Conservation (phyloP, 2,888 invertebrate genomes). For the Zygothrica quintamaculata region DNA sequence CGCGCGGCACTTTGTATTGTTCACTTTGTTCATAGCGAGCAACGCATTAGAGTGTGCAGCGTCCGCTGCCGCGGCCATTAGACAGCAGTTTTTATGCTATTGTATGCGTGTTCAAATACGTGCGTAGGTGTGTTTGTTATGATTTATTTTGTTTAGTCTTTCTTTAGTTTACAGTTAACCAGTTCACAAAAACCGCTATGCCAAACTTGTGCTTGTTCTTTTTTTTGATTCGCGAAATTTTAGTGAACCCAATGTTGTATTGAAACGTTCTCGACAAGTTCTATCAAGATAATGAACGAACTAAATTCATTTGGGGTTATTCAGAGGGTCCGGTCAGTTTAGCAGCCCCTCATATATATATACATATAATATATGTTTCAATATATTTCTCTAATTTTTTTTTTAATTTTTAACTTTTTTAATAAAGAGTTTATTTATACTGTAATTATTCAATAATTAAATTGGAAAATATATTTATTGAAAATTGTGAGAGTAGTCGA, state of each 20-base stretch:
- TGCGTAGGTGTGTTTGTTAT: neutral
- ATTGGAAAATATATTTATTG: too few relatives aligned
- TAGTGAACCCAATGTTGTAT: constrained; percentile 11
- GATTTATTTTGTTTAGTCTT: constrained; percentile 4
- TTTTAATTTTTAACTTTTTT: too few relatives aligned
- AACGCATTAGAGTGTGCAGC: constrained; percentile 53
- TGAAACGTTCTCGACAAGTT: constrained; percentile 9
- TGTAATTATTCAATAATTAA: too few relatives aligned
- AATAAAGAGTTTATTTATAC: too few relatives aligned
- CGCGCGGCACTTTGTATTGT: constrained; percentile 72
- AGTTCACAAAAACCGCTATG: constrained; percentile 26
- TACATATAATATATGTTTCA: too few relatives aligned
- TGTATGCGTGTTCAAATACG: neutral
- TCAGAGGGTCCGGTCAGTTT: too few relatives aligned
- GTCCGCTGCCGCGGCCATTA: constrained; percentile 57
- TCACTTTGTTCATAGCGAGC: constrained; percentile 58
- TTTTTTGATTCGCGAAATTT: constrained; percentile 26
- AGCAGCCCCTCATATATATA: too few relatives aligned
- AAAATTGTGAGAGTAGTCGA: too few relatives aligned
- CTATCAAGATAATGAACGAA: neutral
- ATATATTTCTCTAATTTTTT: too few relatives aligned
- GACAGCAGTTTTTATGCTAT: neutral
- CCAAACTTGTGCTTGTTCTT: constrained; percentile 16
- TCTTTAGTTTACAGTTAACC: neutral
- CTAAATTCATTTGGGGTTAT: neutral